Evolutionary conservation across 2,113 vertebrate species (phyloP), one percentile per base, ranked within the genome.

Genomic region (Cebus imitator): DNA sequence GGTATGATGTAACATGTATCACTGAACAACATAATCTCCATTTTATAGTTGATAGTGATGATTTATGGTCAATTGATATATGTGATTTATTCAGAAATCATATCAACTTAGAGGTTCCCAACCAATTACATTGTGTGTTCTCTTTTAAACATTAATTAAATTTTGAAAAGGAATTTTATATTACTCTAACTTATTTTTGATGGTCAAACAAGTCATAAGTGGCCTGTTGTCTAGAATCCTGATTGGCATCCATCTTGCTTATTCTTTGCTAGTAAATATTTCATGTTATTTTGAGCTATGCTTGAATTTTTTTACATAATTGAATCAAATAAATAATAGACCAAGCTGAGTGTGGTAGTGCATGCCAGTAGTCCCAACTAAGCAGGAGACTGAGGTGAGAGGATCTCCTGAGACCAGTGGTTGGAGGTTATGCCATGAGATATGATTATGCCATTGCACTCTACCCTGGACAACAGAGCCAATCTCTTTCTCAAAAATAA

Each of bases 51-150:
- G 25, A 83, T 87, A 84, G 17, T 76, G 55, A 92, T 90, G 37
- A 8, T 40, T 96, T 94, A 55, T 87, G 23, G 48, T 58, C 72
- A 96, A 64, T 6, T 84, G 40, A 84, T 82, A 79, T 6, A 66
- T 50, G 35, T 20, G n/a, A 83, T 48, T 92, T 95, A 61, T 89
- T 83, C n/a, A 87, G 87, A 96, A 96, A 94, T 93, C 61, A 87
- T 43, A 55, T 0, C 20, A 90, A 17, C 14, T 58, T 84, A 87
- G 16, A 95, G 32, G 16, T 93, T 96, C 21, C 55, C 75, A 32
- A 37, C 75, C 48, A 83, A 80, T 17, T 93, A 61, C 58, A 13
- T 16, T 92, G 8, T 85, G 10, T n/a, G 21, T 45, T 90, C 3
- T 87, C 85, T 81, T 87, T 81, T 50, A 87, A 80, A 25, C 4